Base-by-base conservation (phyloP, 2,888 invertebrate genomes). In the Apotomis betuletana region DNA sequence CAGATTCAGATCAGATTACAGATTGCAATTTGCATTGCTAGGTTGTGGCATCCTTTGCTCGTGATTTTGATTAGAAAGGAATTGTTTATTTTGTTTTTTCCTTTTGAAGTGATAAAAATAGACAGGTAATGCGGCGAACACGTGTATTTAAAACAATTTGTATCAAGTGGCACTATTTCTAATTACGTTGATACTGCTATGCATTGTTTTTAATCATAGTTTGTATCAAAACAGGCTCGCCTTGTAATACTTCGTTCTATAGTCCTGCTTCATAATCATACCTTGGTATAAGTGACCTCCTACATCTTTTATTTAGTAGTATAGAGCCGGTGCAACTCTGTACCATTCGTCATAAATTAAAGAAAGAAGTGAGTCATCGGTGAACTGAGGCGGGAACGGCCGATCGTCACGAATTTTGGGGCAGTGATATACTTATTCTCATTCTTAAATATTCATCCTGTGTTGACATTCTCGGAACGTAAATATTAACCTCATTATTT, bases 201-300 rank as follows among this genome's bases (percentile, higher is more conserved):
- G 64, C 52, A n/a, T 13, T 67, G 51, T 70, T 70, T 69, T 58
- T 55, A 49, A 67, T 65, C 46, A 49, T 67, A 70, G 38, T 70
- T 70, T 9, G 63, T 63, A 67, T 60, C 65, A 76, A 76, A 69
- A 79, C 80, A 79, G 74, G 85, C 79, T 83, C 75, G 69, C 80
- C 80, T 83, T 82, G 82, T 81, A 78, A 83, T 83, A 80, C 79
- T 87, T 87, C 84, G 87, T 87, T 85, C 81, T 80, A 88, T 87
- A 86, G 81, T 79, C 73, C 63, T 59, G 74, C 76, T 74, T 64
- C 36, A 76, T 73, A 75, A 77, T 78, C 74, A 75, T 75, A 76
- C 58, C 62, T 67, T 41, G 59, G 67, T 74, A 72, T 74, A 69
- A 68, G 69, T 74, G 71, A 62, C 71, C 71, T 72, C 67, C 58